These are phyloP conservation scores for Phragmatobia fuliginosa DNA, from an alignment of 2,888 invertebrate species.

Conservation along the genomic window DNA sequence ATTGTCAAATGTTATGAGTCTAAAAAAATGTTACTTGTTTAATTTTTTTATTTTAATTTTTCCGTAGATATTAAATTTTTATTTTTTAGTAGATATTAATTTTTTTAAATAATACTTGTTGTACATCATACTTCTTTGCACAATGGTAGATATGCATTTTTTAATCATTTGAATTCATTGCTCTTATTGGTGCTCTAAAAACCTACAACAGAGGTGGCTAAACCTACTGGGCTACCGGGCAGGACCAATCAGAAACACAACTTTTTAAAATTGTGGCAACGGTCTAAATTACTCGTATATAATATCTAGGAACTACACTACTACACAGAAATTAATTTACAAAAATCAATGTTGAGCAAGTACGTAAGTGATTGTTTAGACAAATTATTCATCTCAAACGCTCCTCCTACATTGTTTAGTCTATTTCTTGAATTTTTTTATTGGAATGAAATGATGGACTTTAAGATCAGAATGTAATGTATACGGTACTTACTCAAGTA, in stretches of 20 bases:
- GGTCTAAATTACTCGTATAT: too few species aligned
- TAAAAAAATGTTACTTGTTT: too few species aligned
- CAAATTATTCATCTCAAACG: constrained; percentile 34
- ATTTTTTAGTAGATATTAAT: too few species aligned
- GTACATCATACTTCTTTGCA: neutral
- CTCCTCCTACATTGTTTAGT: constrained; percentile 42
- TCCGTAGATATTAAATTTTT: too few species aligned
- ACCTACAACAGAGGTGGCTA: neutral
- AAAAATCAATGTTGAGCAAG: constrained; percentile 20
- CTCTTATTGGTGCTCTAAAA: too few species aligned
- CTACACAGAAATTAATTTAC: constrained; percentile 12
- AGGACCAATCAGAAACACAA: neutral
- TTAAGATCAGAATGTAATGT: constrained; percentile 24
- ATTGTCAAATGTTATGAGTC: too few species aligned
- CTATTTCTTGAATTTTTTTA: constrained; percentile 34
- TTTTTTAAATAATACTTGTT: too few species aligned
- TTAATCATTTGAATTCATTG: neutral
- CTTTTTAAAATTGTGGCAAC: too few species aligned
- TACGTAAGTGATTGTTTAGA: constrained; percentile 32
- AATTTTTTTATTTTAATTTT: too few species aligned
- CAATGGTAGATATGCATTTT: neutral
- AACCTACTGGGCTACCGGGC: neutral
- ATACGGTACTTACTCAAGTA: constrained; percentile 13
- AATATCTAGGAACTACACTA: neutral
- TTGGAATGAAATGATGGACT: constrained; percentile 36